Base-by-base conservation (phyloP, 2,797 vertebrate species). In the Mareca penelope region DNA sequence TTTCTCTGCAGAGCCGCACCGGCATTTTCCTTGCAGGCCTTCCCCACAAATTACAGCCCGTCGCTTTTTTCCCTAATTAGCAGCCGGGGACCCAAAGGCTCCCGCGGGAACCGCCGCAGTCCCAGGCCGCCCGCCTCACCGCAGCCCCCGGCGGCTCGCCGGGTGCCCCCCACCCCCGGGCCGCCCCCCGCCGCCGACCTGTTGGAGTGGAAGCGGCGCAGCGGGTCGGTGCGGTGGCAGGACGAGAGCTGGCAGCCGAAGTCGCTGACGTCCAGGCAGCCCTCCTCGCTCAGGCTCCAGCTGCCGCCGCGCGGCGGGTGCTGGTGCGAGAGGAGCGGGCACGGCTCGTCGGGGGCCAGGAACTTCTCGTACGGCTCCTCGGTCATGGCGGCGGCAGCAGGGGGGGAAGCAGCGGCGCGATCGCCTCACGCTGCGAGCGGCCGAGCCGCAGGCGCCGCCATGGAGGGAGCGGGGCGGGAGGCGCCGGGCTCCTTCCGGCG, bases 171-270 rank as follows among this genome's bases (percentile, higher is more conserved):
- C 52, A 44, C 5, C 3, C 59, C 26, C 65, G 46, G 10, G 73
- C 40, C 23, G 1, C 46, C 44, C 46, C 44, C 42, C 22, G 40
- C 17, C 4, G 39, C 23, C 80, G 90, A 98, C 99, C 99, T 99
- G 98, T 99, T 99, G 94, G 98, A 99, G 95, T 99, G 98, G 97
- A 99, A 99, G 88, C 99, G 99, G 92, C 98, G 99, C n/a, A 99
- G 97, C 9, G 99, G 99, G 93, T 99, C 98, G 9, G 99, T 99
- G 89, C 99, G 98, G 97, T 99, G 99, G 97, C 99, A 99, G 6
- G 99, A 99, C 1, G 99, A 99, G 26, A 99, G 98, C 88, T 99
- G 99, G 97, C 98, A 99, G 88, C 99, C 98, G 88, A 99, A 99
- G 96, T 99, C 99, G 95, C 99, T 99, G 94, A 99, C 98, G 63